Evolutionary conservation across 2,888 invertebrate genomes (phyloP).

Genomic region (Chironomus tentans): DNA sequence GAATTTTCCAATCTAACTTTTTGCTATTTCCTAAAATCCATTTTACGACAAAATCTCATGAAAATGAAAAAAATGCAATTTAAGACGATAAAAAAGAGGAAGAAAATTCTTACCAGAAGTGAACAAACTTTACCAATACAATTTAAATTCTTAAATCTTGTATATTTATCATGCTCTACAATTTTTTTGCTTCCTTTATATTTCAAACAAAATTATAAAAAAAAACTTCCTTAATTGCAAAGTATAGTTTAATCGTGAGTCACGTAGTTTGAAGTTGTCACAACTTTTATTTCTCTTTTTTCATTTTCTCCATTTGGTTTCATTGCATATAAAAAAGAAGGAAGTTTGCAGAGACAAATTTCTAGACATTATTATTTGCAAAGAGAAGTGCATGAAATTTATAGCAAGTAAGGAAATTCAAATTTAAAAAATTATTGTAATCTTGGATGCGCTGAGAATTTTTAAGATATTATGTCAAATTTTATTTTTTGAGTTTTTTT

Average conservation of each 20-base stretch:
- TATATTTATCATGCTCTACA: not conserved
- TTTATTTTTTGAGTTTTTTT: too few relatives aligned
- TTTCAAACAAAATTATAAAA: constrained; percentile 9
- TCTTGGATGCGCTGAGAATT: too few relatives aligned
- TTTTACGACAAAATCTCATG: not conserved
- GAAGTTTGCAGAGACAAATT: not conserved
- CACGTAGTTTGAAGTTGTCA: constrained; percentile 7
- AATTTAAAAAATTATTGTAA: too few relatives aligned
- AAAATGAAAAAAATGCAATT: not conserved
- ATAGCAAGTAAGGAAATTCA: too few relatives aligned
- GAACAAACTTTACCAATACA: constrained; percentile 7
- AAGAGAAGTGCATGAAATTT: too few relatives aligned
- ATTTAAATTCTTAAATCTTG: not conserved
- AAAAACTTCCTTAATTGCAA: constrained; percentile 14
- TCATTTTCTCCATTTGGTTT: not conserved
- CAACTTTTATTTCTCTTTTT: not conserved
- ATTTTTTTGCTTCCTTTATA: not conserved
- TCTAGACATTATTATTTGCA: too few relatives aligned
- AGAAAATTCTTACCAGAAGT: not conserved
- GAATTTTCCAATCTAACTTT: not conserved
- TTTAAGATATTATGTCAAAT: too few relatives aligned
- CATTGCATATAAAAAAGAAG: not conserved
- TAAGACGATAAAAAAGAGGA: not conserved
- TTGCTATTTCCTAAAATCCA: not conserved
- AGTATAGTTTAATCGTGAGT: constrained; percentile 15